Evolutionary conservation across 64 coral and sea anemone genomes (phyloP), one percentile per base, ranked within the genome.

Genomic region (Acropora yongei): DNA sequence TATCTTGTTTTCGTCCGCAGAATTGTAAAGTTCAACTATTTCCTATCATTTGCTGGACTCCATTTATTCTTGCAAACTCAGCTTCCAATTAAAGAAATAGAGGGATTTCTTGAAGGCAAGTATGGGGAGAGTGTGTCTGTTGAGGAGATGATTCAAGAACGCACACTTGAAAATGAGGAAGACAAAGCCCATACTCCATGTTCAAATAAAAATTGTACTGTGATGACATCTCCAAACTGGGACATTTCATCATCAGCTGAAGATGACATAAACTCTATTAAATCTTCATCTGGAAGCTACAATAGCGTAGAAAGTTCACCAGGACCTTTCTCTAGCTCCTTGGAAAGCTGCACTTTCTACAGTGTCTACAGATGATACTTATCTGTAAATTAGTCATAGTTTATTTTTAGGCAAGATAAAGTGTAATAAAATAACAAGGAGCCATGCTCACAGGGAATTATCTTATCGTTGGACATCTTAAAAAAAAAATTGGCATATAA

Each of bases 51-150:
- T 75, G 80, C 90, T 93, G 97, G 97, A 77, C 91, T 98, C 18
- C 97, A 98, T 76, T 87, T 98, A 71, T 98, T 98, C 79, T 85
- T 98, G 91, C 97, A 98, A 96, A 96, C 91, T 44, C 88, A 95
- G 57, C 90, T 98, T 2, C 89, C 94, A 79, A 39, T 94, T 10
- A 53, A 89, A 41, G 90, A 98, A 94, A 98, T 98, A 57, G 84
- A 98, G 66, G 68, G 72, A 19, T 98, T 95, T 91, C 79, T 98
- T n/a, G 76, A 98, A 55, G 97, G 97, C 40, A 95, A 96, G 78
- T 96, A 93, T 86, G 89, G 84, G 60, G 51, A 98, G 18, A 80
- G 94, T 84, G 90, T 83, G 17, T 91, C 91, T 40, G 94, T 96
- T 12, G 97, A 98, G 41, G 92, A 86, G n/a, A 68, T 98, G 41